Base-by-base conservation (phyloP, 1,140 invertebrate genomes). In the Hylyphantes graminicola region DNA sequence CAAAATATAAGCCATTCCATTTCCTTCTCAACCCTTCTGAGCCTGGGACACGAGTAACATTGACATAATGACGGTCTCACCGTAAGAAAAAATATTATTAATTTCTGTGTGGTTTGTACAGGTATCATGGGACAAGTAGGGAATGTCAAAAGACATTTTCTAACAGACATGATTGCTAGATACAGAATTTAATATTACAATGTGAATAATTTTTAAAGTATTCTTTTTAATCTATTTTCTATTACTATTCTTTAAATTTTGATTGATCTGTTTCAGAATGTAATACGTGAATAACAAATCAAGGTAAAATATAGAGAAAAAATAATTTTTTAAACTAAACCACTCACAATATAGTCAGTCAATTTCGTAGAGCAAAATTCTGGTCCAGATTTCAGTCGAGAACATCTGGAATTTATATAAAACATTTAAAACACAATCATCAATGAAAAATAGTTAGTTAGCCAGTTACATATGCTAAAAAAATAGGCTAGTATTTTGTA, bases 281-380 rank as follows among this genome's bases (percentile, higher is more conserved):
- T 61, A 15, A 15, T 17, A 12, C 3, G 12, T 61, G 17, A 61
- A 61, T 61, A 12, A 61, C 12, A 1, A 35, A 2, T 35, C 5
- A 35, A 35, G 35, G 35, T 35, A 2, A 35, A 35, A 35, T 5
- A 35, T 35, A 35, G 2, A 35, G 1, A 35, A 35, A 35, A 35
- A 35, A 35, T 1, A 2, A 35, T 2, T 35, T 35, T 61, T 61
- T 61, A 61, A 48, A 74, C 55, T 17, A 48, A 10, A 63, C 61
- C 15, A 63, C 55, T 51, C 63, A 76, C 74, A 11, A 76, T 17
- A 63, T 50, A 76, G 63, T 76, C 74, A 63, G 74, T 76, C 12
- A 17, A 3, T 64, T 76, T 61, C 7, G 53, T n/a, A 17, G 74
- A 76, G 53, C 74, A 76, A 76, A 76, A 76, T 51, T 76, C 74